phyloP scores from a whole-genome alignment of 2,888 invertebrate species.

The Ochropacha duplaris region DNA sequence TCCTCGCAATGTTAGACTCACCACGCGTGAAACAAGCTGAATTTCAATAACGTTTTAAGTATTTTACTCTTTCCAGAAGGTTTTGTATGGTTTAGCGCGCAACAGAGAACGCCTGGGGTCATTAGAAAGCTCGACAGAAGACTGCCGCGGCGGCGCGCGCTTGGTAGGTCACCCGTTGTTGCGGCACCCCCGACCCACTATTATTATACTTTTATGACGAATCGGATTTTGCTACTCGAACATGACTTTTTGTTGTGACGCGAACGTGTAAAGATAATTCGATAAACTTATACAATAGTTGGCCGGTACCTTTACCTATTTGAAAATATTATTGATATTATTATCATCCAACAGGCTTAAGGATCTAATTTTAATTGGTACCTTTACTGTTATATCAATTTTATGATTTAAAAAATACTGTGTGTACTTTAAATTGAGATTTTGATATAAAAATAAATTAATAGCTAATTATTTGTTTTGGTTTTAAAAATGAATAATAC shows the following conservation, averaged over 20 bases:
- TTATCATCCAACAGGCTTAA: not conserved
- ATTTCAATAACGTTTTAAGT: constrained; percentile 53
- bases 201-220: constrained; percentile 83
- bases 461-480: too few relatives aligned
- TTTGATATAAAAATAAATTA: too few relatives aligned
- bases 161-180: constrained; percentile 76
- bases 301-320: not conserved
- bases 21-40: constrained; percentile 60
- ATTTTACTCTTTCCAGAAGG: constrained; percentile 55
- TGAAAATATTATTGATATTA: not conserved
- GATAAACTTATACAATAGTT: not conserved
- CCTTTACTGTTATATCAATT: too few relatives aligned
- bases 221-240: constrained; percentile 75
- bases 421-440: too few relatives aligned
- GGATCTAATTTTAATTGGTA: too few relatives aligned
- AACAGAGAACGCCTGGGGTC: constrained; percentile 79
- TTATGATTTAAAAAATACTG: too few relatives aligned
- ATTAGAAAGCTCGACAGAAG: constrained; percentile 80
- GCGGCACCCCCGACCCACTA: constrained; percentile 80
- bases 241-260: constrained; percentile 61
- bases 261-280: constrained; percentile 36
- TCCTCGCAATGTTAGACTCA: constrained; percentile 50
- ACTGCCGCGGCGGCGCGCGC: constrained; percentile 81
- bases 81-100: constrained; percentile 60
- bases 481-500: too few relatives aligned